A percentile compares a stretch with the other conserved stretches of the same genome.
Evolutionary conservation across 2,797 vertebrate genomes (phyloP).

Genomic region (Manis crassicaudata): DNA sequence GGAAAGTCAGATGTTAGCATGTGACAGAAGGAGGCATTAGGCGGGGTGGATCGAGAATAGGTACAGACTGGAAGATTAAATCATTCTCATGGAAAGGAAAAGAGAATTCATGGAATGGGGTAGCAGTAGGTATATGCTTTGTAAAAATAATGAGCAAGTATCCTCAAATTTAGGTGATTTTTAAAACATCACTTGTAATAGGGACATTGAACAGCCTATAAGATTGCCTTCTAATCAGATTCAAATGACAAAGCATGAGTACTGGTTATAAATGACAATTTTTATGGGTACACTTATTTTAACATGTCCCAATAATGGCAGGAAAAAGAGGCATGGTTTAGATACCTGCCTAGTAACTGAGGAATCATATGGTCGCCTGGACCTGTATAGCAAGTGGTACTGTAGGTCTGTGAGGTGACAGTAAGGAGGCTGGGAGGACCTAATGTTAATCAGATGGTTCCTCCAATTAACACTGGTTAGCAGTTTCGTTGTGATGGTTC

Average conservation of each 20-base stretch:
- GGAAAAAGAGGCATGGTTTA: neutral
- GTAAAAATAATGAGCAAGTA: slow-evolving; percentile 1
- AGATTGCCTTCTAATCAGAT: neutral
- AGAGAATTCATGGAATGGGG: neutral
- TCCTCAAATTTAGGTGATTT: slow-evolving; percentile 20
- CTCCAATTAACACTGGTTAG: neutral
- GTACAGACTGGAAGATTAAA: neutral
- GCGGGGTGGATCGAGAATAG: neutral
- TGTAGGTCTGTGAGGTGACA: neutral
- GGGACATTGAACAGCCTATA: neutral
- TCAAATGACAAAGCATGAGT: neutral
- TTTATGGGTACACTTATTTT: slow-evolving; percentile 26
- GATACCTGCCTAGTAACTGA: neutral
- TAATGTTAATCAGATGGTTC: neutral
- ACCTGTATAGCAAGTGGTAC: neutral
- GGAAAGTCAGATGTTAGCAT: neutral
- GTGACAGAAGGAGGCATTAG: neutral
- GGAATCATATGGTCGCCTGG: neutral
- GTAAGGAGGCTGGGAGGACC: neutral
- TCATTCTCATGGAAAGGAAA: neutral
- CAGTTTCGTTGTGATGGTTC: neutral
- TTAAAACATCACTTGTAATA: neutral
- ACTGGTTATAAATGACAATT: neutral
- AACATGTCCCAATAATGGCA: neutral
- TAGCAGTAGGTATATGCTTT: neutral